A percentile compares a stretch with the other conserved stretches of the same genome.
phyloP scores from a whole-genome alignment of 2,113 vertebrate species.

The Phaethon lepturus region DNA sequence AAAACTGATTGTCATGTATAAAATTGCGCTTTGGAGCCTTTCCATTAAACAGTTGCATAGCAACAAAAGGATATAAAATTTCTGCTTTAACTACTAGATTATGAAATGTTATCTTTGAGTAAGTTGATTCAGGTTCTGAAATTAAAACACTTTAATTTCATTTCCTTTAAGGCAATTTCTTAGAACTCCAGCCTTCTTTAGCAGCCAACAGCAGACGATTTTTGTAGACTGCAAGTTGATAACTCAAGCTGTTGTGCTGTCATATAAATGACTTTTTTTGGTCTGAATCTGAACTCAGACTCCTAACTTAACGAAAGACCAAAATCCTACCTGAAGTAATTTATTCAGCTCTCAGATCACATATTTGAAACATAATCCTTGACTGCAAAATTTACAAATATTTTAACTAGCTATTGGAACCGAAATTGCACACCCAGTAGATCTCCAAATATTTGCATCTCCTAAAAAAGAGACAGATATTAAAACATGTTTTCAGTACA shows the following conservation, averaged over 20 bases:
- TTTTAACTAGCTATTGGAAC: not conserved
- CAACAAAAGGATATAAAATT: conserved; percentile 85
- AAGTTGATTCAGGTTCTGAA: conserved; percentile 48
- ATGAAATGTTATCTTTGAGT: conserved; percentile 57
- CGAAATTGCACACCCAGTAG: conserved; percentile 38
- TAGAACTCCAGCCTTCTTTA: conserved; percentile 21
- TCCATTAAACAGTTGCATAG: conserved; percentile 86
- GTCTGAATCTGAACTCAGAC: conserved; percentile 6
- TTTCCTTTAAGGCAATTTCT: conserved; percentile 58
- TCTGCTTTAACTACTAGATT: conserved; percentile 68
- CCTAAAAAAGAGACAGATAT: conserved; percentile 56
- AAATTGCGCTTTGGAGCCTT: conserved; percentile 69
- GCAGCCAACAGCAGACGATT: conserved; percentile 27
- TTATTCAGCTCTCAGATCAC: conserved; percentile 15
- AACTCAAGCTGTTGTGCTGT: conserved; percentile 6
- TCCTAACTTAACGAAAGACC: not conserved
- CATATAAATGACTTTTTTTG: not conserved
- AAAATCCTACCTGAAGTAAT: conserved; percentile 43
- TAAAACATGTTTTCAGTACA: conserved; percentile 9
- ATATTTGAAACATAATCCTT: conserved; percentile 4
- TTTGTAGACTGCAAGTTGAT: not conserved
- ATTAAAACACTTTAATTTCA: conserved; percentile 58
- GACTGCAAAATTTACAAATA: conserved; percentile 25
- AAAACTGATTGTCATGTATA: conserved; percentile 85
- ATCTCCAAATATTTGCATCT: conserved; percentile 25